A percentile compares a stretch with the other conserved stretches of the same genome.
These are phyloP conservation scores for Drosophila pachea DNA, from an alignment of 1,140 invertebrate species.

Conservation along the genomic window DNA sequence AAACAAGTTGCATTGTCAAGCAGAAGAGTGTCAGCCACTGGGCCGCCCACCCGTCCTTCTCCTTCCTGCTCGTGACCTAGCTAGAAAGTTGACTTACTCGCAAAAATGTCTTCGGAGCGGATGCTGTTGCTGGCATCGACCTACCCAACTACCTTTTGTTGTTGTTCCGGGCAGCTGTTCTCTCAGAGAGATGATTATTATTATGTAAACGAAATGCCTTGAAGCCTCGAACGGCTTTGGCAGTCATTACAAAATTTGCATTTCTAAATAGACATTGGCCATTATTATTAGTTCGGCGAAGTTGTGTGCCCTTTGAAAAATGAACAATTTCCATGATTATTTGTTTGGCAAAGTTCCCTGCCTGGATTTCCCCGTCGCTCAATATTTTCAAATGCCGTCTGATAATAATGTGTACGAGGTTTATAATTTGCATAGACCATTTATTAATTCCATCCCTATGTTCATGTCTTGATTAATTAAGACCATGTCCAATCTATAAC, in stretches of 20 bases:
- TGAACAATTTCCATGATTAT: slow-evolving; percentile 58
- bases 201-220: slow-evolving; percentile 64
- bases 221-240: slow-evolving; percentile 45
- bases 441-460: slow-evolving; percentile 31
- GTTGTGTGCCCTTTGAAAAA: slow-evolving; percentile 34
- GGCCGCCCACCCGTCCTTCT: too few species aligned
- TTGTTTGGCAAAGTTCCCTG: slow-evolving; percentile 55
- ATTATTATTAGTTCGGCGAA: slow-evolving; percentile 69
- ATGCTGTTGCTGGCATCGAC: slow-evolving; percentile 12
- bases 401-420: slow-evolving; percentile 64
- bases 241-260: slow-evolving; percentile 63
- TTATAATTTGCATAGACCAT: slow-evolving; percentile 28
- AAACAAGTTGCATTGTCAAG: slow-evolving; percentile 29
- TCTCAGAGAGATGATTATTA: slow-evolving; percentile 44
- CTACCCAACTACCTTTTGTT: too few species aligned
- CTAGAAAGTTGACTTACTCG: slow-evolving; percentile 8
- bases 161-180: slow-evolving; percentile 18
- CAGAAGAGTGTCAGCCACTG: not conserved
- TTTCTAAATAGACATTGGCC: slow-evolving; percentile 68
- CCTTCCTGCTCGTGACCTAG: slow-evolving; percentile 9
- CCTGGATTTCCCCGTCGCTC: slow-evolving; percentile 45
- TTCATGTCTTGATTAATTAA: slow-evolving; percentile 70
- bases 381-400: slow-evolving; percentile 36
- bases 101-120: slow-evolving; percentile 21
- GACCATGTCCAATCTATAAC: slow-evolving; percentile 63